These are phyloP conservation scores for Cyprinodon variegatus DNA, from an alignment of 2,113 vertebrate species.

Conservation along the genomic window DNA sequence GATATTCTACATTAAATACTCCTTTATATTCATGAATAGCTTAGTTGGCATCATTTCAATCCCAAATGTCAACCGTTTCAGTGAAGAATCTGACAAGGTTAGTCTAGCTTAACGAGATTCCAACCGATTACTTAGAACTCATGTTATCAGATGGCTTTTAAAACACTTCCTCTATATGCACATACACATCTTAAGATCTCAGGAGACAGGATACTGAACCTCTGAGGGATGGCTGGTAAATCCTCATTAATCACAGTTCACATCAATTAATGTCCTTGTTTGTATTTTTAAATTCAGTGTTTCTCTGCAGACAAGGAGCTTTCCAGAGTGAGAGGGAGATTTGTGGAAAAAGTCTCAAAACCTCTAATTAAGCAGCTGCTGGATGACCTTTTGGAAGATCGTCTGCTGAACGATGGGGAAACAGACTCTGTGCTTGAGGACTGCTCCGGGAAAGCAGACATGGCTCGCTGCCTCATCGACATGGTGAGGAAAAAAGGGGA, in stretches of 20 bases:
- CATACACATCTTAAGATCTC: neutral
- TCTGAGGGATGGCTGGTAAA: neutral
- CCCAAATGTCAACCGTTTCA: neutral
- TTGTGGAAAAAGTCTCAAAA: constrained; percentile 1
- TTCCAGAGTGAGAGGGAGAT: neutral
- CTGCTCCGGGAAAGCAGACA: neutral
- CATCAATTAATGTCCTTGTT: neutral
- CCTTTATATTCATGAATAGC: neutral
- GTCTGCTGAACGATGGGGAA: neutral
- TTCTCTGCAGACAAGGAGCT: neutral
- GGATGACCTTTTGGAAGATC: neutral
- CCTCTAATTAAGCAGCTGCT: neutral
- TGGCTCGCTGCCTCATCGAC: neutral
- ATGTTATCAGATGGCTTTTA: neutral
- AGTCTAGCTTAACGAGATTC: neutral
- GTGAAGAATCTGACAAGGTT: neutral
- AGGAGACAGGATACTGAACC: neutral
- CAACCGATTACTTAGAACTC: neutral
- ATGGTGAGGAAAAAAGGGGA: neutral
- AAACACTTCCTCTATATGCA: neutral
- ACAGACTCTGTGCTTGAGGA: neutral
- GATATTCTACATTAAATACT: neutral
- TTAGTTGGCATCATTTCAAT: neutral
- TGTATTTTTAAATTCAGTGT: neutral
- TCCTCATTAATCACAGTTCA: neutral